Evolutionary conservation across 2,797 vertebrate genomes (phyloP), one percentile per base, ranked within the genome.

Genomic region (Eulemur rubriventer): DNA sequence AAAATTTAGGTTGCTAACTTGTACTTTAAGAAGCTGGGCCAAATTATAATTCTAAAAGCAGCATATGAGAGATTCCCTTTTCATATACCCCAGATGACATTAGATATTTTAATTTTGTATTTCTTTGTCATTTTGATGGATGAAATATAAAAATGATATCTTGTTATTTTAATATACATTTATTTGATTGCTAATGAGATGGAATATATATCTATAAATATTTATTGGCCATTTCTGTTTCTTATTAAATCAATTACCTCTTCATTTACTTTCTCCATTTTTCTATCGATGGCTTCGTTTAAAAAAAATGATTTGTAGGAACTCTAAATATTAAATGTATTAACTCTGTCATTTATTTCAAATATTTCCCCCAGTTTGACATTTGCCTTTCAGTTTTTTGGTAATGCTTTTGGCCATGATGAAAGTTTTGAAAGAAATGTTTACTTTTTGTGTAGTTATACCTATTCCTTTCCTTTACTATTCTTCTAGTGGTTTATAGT

Each of bases 61-160:
- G 12, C 81, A 6, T 61, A 30, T 59, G 26, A 57, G 73, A 70
- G 28, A 35, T 16, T 70, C n/a, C 28, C 17, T 82, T 86, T 92
- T 72, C 41, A 26, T 65, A 10, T 43, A 63, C 28, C 10, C 43
- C 52, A 30, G 22, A 38, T 87, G 55, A 7, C 26, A 61, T 28
- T 82, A 30, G 41, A 59, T 84, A 69, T 55, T 84, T 80, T 73
- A 83, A 91, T 93, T 93, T 91, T 85, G 43, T 93, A 61, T 57
- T 57, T 80, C 16, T 88, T 95, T 81, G 18, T 41, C 9, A 59
- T 81, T 89, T 79, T 65, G 20, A 57, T 76, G 11, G 38, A 75
- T 91, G 33, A 84, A 59, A 28, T 89, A 20, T 75, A 55, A 85
- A 91, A 93, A 33, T 67, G 30, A 28, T 67, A 57, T 2, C 22